These are phyloP conservation scores for Pristionchus maxplancki DNA, from an alignment of 2,888 invertebrate species.

Conservation along the genomic window DNA sequence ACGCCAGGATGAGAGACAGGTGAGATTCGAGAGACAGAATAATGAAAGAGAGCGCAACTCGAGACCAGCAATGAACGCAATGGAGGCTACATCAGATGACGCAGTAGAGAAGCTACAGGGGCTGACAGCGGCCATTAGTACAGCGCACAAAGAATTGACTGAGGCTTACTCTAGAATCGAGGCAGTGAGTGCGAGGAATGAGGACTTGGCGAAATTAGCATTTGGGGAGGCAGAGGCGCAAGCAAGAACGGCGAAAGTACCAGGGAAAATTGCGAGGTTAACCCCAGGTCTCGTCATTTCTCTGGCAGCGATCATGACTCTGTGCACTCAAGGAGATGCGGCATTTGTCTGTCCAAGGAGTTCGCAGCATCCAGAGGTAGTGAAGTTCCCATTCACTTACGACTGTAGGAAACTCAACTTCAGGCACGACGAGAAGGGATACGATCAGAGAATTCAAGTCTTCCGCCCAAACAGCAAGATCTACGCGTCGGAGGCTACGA, in stretches of 20 bases:
- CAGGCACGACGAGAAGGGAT: not conserved
- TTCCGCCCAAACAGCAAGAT: not conserved
- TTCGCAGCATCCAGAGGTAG: not conserved
- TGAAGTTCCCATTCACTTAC: not conserved
- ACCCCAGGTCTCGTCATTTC: not conserved
- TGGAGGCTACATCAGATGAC: not conserved
- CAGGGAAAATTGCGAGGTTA: not conserved
- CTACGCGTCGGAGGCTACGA: not conserved
- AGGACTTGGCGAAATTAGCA: not conserved
- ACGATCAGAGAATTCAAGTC: not conserved
- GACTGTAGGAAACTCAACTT: not conserved
- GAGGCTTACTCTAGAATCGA: not conserved
- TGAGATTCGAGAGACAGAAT: too few species aligned
- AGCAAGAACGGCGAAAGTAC: not conserved
- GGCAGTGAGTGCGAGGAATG: not conserved
- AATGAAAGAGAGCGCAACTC: not conserved
- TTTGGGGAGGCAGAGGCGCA: not conserved
- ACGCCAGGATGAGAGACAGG: not conserved
- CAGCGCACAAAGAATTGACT: not conserved
- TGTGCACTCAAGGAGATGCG: not conserved
- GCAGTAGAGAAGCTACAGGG: not conserved
- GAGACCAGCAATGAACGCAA: not conserved
- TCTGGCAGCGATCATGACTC: not conserved
- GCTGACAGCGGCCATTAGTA: not conserved
- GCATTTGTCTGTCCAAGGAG: not conserved